A percentile compares a stretch with the other conserved stretches of the same genome.
Evolutionary conservation across 2,113 vertebrate species (phyloP).

Genomic region (Indicator indicator): DNA sequence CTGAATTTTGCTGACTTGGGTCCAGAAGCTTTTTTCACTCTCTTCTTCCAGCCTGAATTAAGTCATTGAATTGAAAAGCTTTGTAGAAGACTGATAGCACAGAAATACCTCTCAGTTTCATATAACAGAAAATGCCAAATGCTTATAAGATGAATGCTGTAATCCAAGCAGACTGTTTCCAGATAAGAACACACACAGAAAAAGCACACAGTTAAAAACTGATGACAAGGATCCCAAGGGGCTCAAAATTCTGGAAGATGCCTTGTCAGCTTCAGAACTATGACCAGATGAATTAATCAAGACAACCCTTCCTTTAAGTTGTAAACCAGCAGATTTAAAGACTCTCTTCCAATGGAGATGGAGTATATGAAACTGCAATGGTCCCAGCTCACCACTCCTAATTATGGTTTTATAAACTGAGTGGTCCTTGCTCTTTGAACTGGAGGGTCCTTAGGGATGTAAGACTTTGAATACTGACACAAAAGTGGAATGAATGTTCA

Average conservation of each 20-base stretch:
- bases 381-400: constrained; percentile 73
- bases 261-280: constrained; percentile 75
- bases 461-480: neutral
- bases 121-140: constrained; percentile 64
- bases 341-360: constrained; percentile 70
- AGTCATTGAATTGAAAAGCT: constrained; percentile 62
- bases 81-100: constrained; percentile 54
- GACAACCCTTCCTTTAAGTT: constrained; percentile 65
- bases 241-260: constrained; percentile 71
- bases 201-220: constrained; percentile 62
- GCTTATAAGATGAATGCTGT: constrained; percentile 41
- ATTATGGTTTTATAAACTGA: constrained; percentile 77
- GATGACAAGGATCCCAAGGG: constrained; percentile 71
- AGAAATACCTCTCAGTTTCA: constrained; percentile 57
- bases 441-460: neutral
- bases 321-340: constrained; percentile 80
- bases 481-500: neutral
- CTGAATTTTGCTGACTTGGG: constrained; percentile 46
- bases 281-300: constrained; percentile 77
- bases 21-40: constrained; percentile 60
- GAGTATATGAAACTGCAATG: constrained; percentile 77
- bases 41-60: constrained; percentile 45
- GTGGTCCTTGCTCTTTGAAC: constrained; percentile 59
- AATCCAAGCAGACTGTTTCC: constrained; percentile 54
- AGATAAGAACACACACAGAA: constrained; percentile 29